Conservation (phyloP, 1,140 invertebrate species). For the Euwallacea fornicatus region DNA sequence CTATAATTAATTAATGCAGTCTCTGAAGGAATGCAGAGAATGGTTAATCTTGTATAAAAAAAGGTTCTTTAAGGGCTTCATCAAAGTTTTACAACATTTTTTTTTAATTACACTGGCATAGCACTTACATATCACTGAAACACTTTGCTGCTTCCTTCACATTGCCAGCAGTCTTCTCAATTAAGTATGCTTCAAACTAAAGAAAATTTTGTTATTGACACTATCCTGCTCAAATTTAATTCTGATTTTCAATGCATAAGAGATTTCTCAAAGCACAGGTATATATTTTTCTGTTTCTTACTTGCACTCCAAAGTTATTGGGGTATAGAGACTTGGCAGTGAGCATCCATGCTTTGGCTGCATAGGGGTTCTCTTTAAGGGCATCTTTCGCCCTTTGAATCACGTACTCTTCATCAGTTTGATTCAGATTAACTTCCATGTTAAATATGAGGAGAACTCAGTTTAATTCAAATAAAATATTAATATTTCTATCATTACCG, state of each 20-base stretch:
- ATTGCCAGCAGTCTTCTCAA: conserved; percentile 78
- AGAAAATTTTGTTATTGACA: not conserved
- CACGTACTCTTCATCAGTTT: conserved; percentile 75
- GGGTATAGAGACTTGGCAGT: conserved; percentile 86
- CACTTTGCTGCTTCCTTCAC: conserved; percentile 80
- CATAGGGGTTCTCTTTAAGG: conserved; percentile 68
- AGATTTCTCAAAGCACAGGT: too few species aligned
- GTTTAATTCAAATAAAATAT: too few species aligned
- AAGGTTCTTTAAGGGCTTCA: too few species aligned
- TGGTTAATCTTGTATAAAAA: too few species aligned
- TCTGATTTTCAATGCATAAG: too few species aligned
- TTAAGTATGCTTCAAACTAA: conserved; percentile 77
- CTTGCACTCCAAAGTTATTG: conserved; percentile 81
- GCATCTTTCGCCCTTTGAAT: conserved; percentile 73
- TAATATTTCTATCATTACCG: too few species aligned
- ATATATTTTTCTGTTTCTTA: conserved; percentile 44
- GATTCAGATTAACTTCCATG: conserved; percentile 45
- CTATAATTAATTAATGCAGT: too few species aligned
- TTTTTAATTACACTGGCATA: too few species aligned
- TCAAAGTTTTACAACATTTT: too few species aligned
- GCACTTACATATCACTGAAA: conserved; percentile 65
- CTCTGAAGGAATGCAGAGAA: too few species aligned
- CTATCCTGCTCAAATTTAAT: too few species aligned
- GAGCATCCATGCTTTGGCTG: conserved; percentile 89
- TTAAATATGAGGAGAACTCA: not conserved